Base-by-base conservation (phyloP, 2,113 vertebrate species). In the Dasyornis broadbenti region DNA sequence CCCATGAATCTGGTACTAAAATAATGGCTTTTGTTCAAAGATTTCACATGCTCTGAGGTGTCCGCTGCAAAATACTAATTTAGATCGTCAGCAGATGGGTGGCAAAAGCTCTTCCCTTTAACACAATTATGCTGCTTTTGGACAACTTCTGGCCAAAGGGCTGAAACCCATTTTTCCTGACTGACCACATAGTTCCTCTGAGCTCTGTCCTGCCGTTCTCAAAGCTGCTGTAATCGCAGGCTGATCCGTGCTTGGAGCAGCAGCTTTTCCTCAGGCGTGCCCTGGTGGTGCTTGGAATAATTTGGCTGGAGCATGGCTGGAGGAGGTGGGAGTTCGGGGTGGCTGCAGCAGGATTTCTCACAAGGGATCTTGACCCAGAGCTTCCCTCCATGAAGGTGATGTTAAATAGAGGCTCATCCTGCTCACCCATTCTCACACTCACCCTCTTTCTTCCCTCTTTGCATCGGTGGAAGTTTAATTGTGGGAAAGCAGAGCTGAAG, bases 401-500 rank as follows among this genome's bases (percentile, higher is more conserved):
- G 27, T n/a, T 77, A 21, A 82, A 11, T 2, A 15, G 69, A 94
- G 70, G 37, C 45, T 91, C 49, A n/a, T 44, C 11, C 53, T 61
- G 37, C 66, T 94, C 11, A 1, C 8, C 2, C 8, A 1, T 95
- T 92, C 93, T 94, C 89, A 91, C 92, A 87, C 65, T 81, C 57
- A 56, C 84, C 84, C 60, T 76, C 63, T 87, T 30, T 52, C 56
- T 85, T 84, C 53, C 49, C 49, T 64, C 54, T 85, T 85, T 95
- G 90, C 90, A 86, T 86, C 0, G 0, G 37, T 93, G 88, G 70
- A 73, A 56, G 68, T 83, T 70, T 77, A 86, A 93, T 75, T 90
- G 79, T 94, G 96, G 88, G 90, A 96, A 94, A 86, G 75, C 88
- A 63, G 3, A 2, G 10, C 79, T 30, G 10, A 47, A 23, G 94